Evolutionary conservation across 1,140 invertebrate genomes (phyloP).

Genomic region (Pachypeltis micranthus): DNA sequence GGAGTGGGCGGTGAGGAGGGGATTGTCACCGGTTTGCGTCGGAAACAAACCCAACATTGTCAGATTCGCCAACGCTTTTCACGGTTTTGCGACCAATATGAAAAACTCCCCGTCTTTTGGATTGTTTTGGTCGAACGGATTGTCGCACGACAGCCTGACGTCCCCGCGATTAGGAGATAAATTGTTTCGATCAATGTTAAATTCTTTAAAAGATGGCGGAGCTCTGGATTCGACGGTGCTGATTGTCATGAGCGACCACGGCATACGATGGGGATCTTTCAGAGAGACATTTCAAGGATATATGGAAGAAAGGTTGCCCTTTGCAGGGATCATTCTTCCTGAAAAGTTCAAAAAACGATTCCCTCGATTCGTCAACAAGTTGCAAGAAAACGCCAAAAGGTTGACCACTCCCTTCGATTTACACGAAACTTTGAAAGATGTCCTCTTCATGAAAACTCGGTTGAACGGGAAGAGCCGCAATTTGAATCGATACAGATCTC

Average conservation of each 20-base stretch:
- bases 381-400: slow-evolving; percentile 40
- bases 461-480: no score
- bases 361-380: slow-evolving; percentile 37
- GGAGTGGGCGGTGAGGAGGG: slow-evolving; percentile 38
- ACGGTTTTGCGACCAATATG: slow-evolving; percentile 25
- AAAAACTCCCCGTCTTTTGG: slow-evolving; percentile 34
- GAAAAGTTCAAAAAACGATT: slow-evolving; percentile 44
- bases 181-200: slow-evolving; percentile 32
- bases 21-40: slow-evolving; percentile 40
- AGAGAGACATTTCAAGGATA: slow-evolving; percentile 48
- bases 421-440: slow-evolving; percentile 48
- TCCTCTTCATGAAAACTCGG: slow-evolving; percentile 28
- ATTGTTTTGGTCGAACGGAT: slow-evolving; percentile 40
- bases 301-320: slow-evolving; percentile 56
- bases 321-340: slow-evolving; percentile 48
- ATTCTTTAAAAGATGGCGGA: slow-evolving; percentile 26
- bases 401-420: slow-evolving; percentile 50
- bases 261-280: slow-evolving; percentile 52
- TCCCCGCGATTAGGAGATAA: slow-evolving; percentile 36
- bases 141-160: slow-evolving; percentile 41
- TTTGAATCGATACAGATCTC: slow-evolving; percentile 30
- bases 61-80: slow-evolving; percentile 27
- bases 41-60: slow-evolving; percentile 35
- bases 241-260: slow-evolving; percentile 59
- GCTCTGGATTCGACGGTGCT: slow-evolving; percentile 42